Evolutionary conservation across 1,140 invertebrate genomes (phyloP), one percentile per base, ranked within the genome.

Genomic region (Sweltsa coloradensis): DNA sequence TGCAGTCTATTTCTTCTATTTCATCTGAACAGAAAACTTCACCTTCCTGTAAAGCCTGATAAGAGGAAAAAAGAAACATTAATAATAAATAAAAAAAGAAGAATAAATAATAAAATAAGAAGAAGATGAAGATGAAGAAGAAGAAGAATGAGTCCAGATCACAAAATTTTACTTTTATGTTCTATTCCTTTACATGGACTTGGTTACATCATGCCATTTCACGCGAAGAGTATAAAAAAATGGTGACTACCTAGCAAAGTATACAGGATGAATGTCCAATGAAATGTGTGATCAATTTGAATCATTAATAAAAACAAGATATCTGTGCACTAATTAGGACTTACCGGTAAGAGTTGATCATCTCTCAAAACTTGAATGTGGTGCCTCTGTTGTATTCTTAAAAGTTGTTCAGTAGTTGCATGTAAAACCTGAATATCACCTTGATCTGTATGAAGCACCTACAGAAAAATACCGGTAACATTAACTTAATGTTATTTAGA

Each of bases 351-450:
- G 19, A 49, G 42, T 9, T 43, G 47, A 44, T 49, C 47, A 27
- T 41, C 47, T 37, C 29, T 44, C 6, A 54, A 49, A 5, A 56
- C 53, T 50, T 56, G 54, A 40, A 56, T 45, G 2, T 51, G 36
- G 24, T 50, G 49, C 9, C 34, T 40, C 19, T 55, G 51, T 42
- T 53, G 52, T 19, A 53, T 31, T 34, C 45, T 41, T 9, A 49
- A 26, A 21, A 53, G n/a, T 26, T 53, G 49, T n/a, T 55, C 47
- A 22, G 51, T 37, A 13, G 49, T 53, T 13, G 49, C 46, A 39
- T 42, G 52, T 26, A 52, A 37, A 39, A 49, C 44, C 47, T 45
- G 43, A 34, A 55, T 47, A 19, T 51, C 42, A 24, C 47, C 39
- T 44, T 47, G 45, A 25, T 22, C 14, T 3, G 47, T 49, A 36